phyloP scores from a whole-genome alignment of 2,888 invertebrate genomes.

The Taphrorychus bicolor region DNA sequence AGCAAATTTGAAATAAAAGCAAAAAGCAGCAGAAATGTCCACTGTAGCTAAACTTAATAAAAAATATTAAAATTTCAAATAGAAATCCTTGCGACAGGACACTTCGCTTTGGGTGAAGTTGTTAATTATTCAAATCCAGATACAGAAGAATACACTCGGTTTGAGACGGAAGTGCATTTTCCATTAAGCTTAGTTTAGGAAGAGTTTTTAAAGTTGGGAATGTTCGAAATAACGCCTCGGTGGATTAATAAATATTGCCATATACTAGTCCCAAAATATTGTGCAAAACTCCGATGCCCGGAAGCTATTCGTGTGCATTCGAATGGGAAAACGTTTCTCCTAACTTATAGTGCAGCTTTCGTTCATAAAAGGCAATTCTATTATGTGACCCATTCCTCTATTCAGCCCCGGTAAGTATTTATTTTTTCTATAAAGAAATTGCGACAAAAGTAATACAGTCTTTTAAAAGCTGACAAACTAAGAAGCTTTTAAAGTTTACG shows the following conservation, averaged over 20 bases:
- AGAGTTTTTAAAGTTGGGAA: neutral
- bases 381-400: constrained; percentile 9
- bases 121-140: constrained; percentile 31
- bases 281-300: neutral
- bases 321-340: constrained; percentile 12
- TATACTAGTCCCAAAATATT: neutral
- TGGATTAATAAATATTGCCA: neutral
- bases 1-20: neutral
- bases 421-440: constrained; percentile 6
- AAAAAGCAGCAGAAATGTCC: neutral
- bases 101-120: constrained; percentile 24
- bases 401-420: constrained; percentile 9
- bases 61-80: neutral
- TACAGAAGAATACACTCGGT: constrained; percentile 27
- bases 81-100: neutral
- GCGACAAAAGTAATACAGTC: neutral
- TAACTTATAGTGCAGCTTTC: constrained; percentile 10
- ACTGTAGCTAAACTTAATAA: neutral
- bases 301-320: constrained; percentile 11
- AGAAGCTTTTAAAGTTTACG: neutral
- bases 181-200: neutral
- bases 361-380: constrained; percentile 12
- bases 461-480: neutral
- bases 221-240: neutral
- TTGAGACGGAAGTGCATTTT: constrained; percentile 20